Evolutionary conservation across 2,888 invertebrate species (phyloP).

Genomic region (Mythimna impura): DNA sequence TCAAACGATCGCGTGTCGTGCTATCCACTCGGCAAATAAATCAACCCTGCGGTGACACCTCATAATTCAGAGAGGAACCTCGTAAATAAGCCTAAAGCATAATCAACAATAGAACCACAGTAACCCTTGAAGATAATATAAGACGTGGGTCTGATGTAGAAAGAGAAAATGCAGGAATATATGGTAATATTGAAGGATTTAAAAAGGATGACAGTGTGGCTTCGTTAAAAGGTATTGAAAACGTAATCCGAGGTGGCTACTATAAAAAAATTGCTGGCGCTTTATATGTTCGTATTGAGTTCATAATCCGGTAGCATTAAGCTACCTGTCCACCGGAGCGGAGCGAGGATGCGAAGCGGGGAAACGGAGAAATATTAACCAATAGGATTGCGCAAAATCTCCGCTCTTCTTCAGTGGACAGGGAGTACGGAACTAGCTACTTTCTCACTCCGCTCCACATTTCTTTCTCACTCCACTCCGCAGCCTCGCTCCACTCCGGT

Average conservation of each 20-base stretch:
- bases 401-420: no score
- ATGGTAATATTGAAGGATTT: constrained; percentile 41
- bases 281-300: neutral
- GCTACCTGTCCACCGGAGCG: no score
- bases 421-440: no score
- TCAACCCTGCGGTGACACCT: constrained; percentile 61
- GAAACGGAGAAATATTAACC: no score
- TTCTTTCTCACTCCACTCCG: no score
- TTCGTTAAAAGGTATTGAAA: constrained; percentile 32
- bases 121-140: constrained; percentile 57
- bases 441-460: no score
- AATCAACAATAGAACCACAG: constrained; percentile 65
- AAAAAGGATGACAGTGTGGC: constrained; percentile 18
- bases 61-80: constrained; percentile 60
- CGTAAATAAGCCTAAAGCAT: constrained; percentile 64
- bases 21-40: constrained; percentile 52
- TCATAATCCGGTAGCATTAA: constrained; percentile 1
- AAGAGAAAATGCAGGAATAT: constrained; percentile 35
- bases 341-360: no score
- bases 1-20: constrained; percentile 50
- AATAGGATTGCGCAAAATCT: no score
- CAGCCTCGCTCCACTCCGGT: no score
- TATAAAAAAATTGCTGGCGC: constrained; percentile 12
- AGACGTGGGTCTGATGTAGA: constrained; percentile 48
- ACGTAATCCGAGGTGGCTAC: constrained; percentile 26